Evolutionary conservation across 2,113 vertebrate species (phyloP), one percentile per base, ranked within the genome.

Genomic region (Globicephala melas): DNA sequence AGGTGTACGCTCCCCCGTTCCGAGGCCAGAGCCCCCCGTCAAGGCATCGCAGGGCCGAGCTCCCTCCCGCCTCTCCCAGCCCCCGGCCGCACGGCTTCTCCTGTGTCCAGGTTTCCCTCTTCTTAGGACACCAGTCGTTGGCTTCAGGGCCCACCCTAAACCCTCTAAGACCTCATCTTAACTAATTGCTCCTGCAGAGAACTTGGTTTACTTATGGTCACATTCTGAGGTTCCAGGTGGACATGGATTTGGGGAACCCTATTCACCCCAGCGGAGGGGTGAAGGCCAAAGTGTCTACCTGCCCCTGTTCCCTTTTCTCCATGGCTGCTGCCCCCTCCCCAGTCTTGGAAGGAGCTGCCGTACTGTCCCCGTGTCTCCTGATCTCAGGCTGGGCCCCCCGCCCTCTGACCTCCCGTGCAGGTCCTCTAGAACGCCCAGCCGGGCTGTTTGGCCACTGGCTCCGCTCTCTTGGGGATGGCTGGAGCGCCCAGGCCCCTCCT

Each of bases 41-140:
- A 2, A 0, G 18, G 84, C 7, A 11, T 0, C 1, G 1, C 1
- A 28, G 53, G 91, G 81, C 65, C 6, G 3, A 0, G 5, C 68
- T 74, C 8, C 17, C 33, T 53, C 12, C 88, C 36, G 41, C 8
- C 41, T 36, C 41, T 31, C 0, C 2, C 53, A 6, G n/a, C 53
- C 58, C 26, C 83, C 9, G 41, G 33, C 47, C 20, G 0, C 14
- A 0, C 1, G 2, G 28, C 23, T 36, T 41, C 33, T 25, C 8
- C 47, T 18, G 15, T 26, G 63, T 44, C 28, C 10, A 14, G 15
- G 8, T 31, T 77, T 81, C 21, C 31, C 26, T 21, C 21, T 20
- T 11, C 53, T 31, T 0, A 44, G 82, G 23, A 14, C 23, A 50
- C 31, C 31, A 6, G 17, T 38, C 38, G 15, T 58, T 63, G 81